A percentile compares a stretch with the other conserved stretches of the same genome.
Evolutionary conservation across 2,113 vertebrate species (phyloP).

Genomic region (Phaethornis superciliosus): DNA sequence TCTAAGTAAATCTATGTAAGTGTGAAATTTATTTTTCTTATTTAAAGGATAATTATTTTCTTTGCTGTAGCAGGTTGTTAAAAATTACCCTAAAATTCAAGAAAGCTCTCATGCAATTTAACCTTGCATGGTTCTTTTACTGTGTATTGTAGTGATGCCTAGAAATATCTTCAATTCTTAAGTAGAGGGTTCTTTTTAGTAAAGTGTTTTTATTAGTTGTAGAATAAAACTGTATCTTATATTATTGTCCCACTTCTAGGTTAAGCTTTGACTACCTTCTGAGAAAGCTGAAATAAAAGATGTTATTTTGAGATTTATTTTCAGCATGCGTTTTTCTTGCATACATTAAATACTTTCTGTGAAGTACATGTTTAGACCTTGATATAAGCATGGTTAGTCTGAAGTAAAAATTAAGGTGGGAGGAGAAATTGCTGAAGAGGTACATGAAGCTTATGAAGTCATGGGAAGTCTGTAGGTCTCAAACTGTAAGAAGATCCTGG

Average conservation of each 20-base stretch:
- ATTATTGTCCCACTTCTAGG: not conserved
- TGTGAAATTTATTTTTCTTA: constrained; percentile 17
- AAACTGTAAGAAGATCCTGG: not conserved
- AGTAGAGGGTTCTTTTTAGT: not conserved
- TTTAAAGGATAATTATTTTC: not conserved
- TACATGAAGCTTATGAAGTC: not conserved
- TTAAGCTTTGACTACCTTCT: not conserved
- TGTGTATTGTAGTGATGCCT: not conserved
- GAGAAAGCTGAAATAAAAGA: not conserved
- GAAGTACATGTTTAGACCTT: not conserved
- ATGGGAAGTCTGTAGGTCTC: not conserved
- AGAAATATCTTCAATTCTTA: not conserved
- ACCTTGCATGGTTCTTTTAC: not conserved
- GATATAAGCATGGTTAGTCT: not conserved
- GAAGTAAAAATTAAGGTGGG: not conserved
- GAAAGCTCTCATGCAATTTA: not conserved
- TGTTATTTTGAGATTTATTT: not conserved
- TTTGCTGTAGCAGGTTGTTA: not conserved
- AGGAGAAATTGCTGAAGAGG: not conserved
- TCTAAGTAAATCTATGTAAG: not conserved
- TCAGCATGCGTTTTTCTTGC: not conserved
- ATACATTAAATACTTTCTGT: not conserved
- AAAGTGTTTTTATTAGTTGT: not conserved
- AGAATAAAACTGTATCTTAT: not conserved
- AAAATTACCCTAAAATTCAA: not conserved